phyloP scores from a whole-genome alignment of 2,113 vertebrate species.

The Marmota monax region DNA sequence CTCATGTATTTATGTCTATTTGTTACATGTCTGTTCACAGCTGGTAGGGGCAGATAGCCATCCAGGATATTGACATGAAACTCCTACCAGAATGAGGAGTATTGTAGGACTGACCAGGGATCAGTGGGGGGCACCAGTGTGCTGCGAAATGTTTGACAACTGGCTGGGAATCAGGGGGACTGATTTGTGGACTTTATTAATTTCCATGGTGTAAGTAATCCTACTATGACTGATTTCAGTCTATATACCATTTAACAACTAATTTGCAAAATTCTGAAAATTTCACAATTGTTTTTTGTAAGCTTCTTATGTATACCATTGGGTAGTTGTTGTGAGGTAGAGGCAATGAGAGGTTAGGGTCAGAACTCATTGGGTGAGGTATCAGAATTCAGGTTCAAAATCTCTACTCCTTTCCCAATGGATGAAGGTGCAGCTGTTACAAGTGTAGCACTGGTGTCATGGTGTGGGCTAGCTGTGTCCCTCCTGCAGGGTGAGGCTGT shows the following conservation, averaged over 20 bases:
- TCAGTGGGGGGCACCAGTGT: neutral
- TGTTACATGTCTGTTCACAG: neutral
- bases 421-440: constrained; percentile 93
- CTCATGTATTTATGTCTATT: constrained; percentile 87
- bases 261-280: constrained; percentile 1
- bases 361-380: no score
- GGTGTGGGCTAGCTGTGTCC: constrained; percentile 89
- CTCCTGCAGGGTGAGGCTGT: constrained; percentile 87
- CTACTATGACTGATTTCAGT: neutral
- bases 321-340: neutral
- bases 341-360: neutral
- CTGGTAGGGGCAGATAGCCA: neutral
- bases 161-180: neutral
- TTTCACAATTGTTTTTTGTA: neutral
- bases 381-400: constrained; percentile 11
- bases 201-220: neutral
- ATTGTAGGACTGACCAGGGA: neutral
- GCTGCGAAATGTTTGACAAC: neutral
- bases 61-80: neutral
- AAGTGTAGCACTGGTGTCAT: constrained; percentile 93
- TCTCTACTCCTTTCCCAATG: constrained; percentile 58
- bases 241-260: neutral
- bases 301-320: neutral
- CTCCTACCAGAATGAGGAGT: neutral
- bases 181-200: neutral